Evolutionary conservation across 2,888 invertebrate genomes (phyloP).

Genomic region (Xestia c-nigrum): DNA sequence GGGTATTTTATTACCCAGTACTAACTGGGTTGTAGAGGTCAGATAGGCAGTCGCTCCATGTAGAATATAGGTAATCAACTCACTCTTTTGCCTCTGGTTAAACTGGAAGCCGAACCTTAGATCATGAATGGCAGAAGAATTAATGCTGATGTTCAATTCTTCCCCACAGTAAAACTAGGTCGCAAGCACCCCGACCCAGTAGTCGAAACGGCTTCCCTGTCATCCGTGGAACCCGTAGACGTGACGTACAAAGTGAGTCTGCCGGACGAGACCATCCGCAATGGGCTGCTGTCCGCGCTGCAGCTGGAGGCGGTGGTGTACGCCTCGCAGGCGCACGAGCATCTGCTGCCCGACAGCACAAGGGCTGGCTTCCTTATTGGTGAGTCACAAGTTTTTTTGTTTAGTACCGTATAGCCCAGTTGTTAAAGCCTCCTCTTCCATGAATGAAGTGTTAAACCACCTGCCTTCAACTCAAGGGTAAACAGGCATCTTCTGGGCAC

Average conservation of each 20-base stretch:
- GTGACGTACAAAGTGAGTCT: slow-evolving; percentile 96
- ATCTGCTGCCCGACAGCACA: slow-evolving; percentile 96
- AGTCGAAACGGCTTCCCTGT: slow-evolving; percentile 99
- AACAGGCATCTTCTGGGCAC: no score
- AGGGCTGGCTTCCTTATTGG: slow-evolving; percentile 99
- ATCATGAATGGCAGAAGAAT: no score
- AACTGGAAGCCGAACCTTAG: no score
- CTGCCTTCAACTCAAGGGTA: no score
- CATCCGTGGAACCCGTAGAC: slow-evolving; percentile 98
- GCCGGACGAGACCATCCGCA: slow-evolving; percentile 95
- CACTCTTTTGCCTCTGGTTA: no score
- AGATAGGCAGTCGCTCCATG: no score
- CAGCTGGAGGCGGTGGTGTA: slow-evolving; percentile 99
- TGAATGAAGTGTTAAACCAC: no score
- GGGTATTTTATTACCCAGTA: no score
- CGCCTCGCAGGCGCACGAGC: slow-evolving; percentile 98
- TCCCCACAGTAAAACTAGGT: slow-evolving; percentile 95
- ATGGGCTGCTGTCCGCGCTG: slow-evolving; percentile 97
- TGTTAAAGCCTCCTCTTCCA: background rate
- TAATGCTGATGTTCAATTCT: background rate
- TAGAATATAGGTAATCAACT: no score
- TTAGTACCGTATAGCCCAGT: background rate
- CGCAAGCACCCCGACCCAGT: slow-evolving; percentile 99
- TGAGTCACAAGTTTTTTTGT: slow-evolving; percentile 69
- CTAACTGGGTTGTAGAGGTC: no score